These are phyloP conservation scores for Piaya cayana DNA, from an alignment of 2,113 vertebrate genomes.

Conservation along the genomic window DNA sequence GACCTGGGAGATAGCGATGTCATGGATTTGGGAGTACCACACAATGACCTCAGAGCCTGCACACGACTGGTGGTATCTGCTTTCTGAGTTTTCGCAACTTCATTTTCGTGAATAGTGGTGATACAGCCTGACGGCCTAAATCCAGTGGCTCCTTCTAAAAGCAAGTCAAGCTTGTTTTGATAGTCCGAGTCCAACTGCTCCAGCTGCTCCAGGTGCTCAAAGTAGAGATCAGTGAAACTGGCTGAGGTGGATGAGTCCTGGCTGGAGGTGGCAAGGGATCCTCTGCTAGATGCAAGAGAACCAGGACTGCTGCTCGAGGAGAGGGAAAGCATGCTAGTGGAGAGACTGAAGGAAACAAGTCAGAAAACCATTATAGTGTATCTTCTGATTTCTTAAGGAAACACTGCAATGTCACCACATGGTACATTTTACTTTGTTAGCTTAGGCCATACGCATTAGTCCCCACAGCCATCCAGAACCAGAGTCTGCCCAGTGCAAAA, in stretches of 20 bases:
- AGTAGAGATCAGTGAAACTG: constrained; percentile 93
- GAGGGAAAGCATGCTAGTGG: constrained; percentile 92
- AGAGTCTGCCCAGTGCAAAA: neutral
- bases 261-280: constrained; percentile 91
- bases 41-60: constrained; percentile 82
- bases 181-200: constrained; percentile 88
- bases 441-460: constrained; percentile 26
- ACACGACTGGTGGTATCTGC: constrained; percentile 67
- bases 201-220: constrained; percentile 85
- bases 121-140: constrained; percentile 92
- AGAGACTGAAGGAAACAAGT: constrained; percentile 80
- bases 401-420: neutral
- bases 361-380: neutral
- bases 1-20: constrained; percentile 92
- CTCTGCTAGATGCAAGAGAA: constrained; percentile 90
- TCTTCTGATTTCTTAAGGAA: neutral
- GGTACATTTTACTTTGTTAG: constrained; percentile 3
- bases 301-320: constrained; percentile 94
- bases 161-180: constrained; percentile 90
- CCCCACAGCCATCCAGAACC: neutral
- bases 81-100: constrained; percentile 82
- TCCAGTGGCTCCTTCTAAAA: constrained; percentile 83
- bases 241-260: constrained; percentile 91
- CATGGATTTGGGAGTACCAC: constrained; percentile 91
- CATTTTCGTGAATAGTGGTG: constrained; percentile 94